These are phyloP conservation scores for Aethes cnicana DNA, from an alignment of 2,888 invertebrate species.

Conservation along the genomic window DNA sequence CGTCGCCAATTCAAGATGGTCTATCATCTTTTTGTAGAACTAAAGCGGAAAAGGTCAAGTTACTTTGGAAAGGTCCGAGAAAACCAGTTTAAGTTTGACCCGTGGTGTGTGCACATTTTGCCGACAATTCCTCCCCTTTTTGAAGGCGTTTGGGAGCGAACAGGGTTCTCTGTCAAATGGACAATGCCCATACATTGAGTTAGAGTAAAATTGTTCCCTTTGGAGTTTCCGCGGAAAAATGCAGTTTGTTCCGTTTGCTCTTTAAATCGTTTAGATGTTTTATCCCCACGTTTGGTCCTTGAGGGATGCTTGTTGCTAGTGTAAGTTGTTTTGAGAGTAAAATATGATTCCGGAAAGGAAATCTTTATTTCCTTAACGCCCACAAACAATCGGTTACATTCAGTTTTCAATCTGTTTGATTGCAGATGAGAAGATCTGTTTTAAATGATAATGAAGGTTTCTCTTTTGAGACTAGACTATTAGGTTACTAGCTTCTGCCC, in stretches of 20 bases:
- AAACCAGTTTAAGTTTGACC: conserved; percentile 10
- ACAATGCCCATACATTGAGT: conserved; percentile 19
- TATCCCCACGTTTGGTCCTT: conserved; percentile 2
- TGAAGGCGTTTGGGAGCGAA: background rate
- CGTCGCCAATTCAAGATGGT: conserved; percentile 1
- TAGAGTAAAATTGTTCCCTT: conserved; percentile 27
- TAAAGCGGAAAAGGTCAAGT: background rate
- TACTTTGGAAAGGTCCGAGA: background rate
- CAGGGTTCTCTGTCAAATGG: conserved; percentile 5
- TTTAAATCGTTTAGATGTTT: conserved; percentile 17
- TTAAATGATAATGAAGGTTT: too few relatives aligned
- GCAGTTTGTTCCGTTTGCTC: conserved; percentile 22
- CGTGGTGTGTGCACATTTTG: background rate
- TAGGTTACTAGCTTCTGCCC: too few relatives aligned
- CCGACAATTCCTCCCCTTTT: background rate
- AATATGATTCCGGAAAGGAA: too few relatives aligned
- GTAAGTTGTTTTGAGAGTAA: too few relatives aligned
- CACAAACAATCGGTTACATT: too few relatives aligned
- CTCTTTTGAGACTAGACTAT: too few relatives aligned
- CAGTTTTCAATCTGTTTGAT: too few relatives aligned
- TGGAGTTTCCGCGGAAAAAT: conserved; percentile 20
- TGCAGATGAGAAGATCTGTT: too few relatives aligned
- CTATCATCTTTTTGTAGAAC: background rate
- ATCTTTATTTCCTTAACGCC: too few relatives aligned
- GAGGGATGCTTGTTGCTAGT: background rate